These are phyloP conservation scores for Poecilia picta DNA, from an alignment of 2,797 vertebrate species.

Conservation along the genomic window DNA sequence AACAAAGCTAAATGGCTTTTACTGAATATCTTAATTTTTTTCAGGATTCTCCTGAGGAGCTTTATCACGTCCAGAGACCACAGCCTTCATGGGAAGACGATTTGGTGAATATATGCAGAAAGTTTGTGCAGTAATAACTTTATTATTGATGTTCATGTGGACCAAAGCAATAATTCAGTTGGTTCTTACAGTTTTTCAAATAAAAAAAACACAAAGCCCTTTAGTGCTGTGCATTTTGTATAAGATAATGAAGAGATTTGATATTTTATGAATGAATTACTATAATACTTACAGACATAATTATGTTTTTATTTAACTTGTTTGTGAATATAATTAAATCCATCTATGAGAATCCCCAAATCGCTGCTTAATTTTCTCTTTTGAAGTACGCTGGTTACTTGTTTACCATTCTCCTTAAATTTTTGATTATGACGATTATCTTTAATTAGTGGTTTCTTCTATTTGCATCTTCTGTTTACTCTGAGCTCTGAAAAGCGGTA, in stretches of 20 bases:
- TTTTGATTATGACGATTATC: background rate
- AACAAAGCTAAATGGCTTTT: conserved; percentile 19
- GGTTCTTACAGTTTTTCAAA: background rate
- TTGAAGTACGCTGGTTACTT: background rate
- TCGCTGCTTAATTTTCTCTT: background rate
- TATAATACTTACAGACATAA: background rate
- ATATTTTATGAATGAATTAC: background rate
- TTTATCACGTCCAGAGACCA: conserved; percentile 72
- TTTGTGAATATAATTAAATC: background rate
- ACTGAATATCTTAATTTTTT: conserved; percentile 30
- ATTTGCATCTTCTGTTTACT: background rate
- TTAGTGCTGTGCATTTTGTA: background rate
- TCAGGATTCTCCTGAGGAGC: conserved; percentile 73
- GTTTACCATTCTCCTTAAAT: background rate
- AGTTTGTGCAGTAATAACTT: conserved; percentile 27
- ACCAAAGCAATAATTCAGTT: background rate
- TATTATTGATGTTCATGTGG: background rate
- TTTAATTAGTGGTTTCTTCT: no score
- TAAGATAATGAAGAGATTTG: background rate
- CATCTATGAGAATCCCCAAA: background rate
- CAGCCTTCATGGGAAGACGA: conserved; percentile 80
- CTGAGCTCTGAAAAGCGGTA: background rate
- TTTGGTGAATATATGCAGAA: conserved; percentile 71
- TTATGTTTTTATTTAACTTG: background rate
- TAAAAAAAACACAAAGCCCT: background rate